phyloP scores from a whole-genome alignment of 2,113 vertebrate species.

The Anhinga anhinga region DNA sequence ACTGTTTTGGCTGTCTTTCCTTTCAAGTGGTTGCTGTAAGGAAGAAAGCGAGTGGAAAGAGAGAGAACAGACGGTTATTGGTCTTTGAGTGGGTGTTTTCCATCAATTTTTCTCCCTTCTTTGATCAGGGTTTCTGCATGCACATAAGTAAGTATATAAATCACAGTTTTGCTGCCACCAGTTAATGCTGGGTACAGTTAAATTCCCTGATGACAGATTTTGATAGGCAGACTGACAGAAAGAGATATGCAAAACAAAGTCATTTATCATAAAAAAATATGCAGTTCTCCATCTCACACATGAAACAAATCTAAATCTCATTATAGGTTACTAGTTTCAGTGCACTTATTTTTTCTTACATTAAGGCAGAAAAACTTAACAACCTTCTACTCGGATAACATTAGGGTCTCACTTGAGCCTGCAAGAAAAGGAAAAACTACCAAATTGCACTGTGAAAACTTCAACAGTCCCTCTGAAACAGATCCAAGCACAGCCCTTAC shows the following conservation, averaged over 20 bases:
- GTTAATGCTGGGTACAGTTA: slow-evolving; percentile 33
- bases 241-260: slow-evolving; percentile 35
- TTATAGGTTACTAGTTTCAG: neutral
- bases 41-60: slow-evolving; percentile 12
- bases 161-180: slow-evolving; percentile 30
- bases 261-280: slow-evolving; percentile 9
- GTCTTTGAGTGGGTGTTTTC: slow-evolving; percentile 55
- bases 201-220: neutral
- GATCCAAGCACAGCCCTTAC: neutral
- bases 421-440: neutral
- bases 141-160: slow-evolving; percentile 49
- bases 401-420: neutral
- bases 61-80: slow-evolving; percentile 62
- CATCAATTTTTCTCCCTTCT: slow-evolving; percentile 20
- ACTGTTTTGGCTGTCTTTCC: slow-evolving; percentile 98
- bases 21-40: slow-evolving; percentile 91
- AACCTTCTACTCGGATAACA: neutral
- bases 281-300: neutral
- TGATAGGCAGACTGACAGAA: slow-evolving; percentile 52
- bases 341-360: neutral
- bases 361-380: neutral
- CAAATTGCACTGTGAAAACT: neutral
- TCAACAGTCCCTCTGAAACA: neutral
- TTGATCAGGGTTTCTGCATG: slow-evolving; percentile 33
- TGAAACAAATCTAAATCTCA: slow-evolving; percentile 31